Percentiles rank a stretch among this genome's conserved stretches.
Conservation (phyloP, 1,140 invertebrate genomes). For the Saccostrea glomerata region DNA sequence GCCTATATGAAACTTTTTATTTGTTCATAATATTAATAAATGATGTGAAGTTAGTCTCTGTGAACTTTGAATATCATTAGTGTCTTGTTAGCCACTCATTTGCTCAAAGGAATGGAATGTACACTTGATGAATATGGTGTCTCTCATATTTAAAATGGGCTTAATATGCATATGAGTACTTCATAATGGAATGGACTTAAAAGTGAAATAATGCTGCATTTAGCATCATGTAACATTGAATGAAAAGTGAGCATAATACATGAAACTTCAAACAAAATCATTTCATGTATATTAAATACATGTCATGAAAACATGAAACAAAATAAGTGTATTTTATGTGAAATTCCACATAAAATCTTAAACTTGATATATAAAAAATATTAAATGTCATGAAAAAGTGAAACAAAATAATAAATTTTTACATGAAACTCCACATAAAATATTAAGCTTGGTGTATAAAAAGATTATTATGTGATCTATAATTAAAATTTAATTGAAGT, state of each 20-base stretch:
- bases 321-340: background rate
- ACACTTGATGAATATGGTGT: background rate
- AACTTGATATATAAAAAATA: background rate
- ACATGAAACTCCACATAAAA: background rate
- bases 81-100: background rate
- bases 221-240: background rate
- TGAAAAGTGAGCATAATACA: no score
- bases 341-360: background rate
- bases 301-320: background rate
- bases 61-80: background rate
- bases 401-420: background rate
- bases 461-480: background rate
- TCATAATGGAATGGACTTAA: slow-evolving; percentile 12
- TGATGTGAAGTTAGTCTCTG: background rate
- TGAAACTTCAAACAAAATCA: background rate
- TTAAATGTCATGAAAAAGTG: background rate
- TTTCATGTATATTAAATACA: background rate
- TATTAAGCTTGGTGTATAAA: background rate
- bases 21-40: background rate
- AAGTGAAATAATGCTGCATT: background rate
- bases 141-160: background rate
- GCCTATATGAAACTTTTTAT: background rate
- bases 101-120: background rate
- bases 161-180: background rate
- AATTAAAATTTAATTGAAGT: background rate